Evolutionary conservation across 2,888 invertebrate genomes (phyloP).

Genomic region (Cantharis rufa): DNA sequence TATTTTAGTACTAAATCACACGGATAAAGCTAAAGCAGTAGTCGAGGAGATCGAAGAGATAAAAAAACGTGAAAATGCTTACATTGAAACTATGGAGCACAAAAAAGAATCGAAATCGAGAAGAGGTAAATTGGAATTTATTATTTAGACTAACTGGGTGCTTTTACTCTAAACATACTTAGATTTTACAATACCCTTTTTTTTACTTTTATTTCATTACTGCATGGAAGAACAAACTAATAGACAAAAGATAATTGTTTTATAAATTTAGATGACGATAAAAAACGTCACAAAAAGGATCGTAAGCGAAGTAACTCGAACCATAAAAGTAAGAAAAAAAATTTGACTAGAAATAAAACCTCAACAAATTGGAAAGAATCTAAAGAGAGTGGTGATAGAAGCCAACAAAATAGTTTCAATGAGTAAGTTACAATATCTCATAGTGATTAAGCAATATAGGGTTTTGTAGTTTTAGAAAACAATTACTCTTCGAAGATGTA

Average conservation of each 20-base stretch:
- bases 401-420: constrained; percentile 1
- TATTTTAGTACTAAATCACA: constrained; percentile 38
- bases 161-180: neutral
- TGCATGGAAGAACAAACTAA: neutral
- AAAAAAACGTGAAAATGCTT: constrained; percentile 39
- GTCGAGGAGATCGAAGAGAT: constrained; percentile 52
- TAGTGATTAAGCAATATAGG: neutral
- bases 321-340: constrained; percentile 11
- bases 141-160: neutral
- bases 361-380: constrained; percentile 34
- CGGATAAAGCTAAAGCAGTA: constrained; percentile 48
- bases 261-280: neutral
- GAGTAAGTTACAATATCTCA: constrained; percentile 33
- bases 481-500: constrained; percentile 42
- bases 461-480: constrained; percentile 36
- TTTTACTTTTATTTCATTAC: neutral
- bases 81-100: constrained; percentile 14
- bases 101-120: constrained; percentile 21
- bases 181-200: neutral
- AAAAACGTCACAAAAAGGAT: constrained; percentile 7
- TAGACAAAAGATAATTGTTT: no score
- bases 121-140: constrained; percentile 14
- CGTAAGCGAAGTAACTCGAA: constrained; percentile 18
- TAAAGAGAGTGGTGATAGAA: constrained; percentile 22
- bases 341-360: constrained; percentile 23